Percentiles rank a stretch among this genome's conserved stretches.
Conservation (phyloP, 2,888 invertebrate species). For the Syrphus vitripennis region DNA sequence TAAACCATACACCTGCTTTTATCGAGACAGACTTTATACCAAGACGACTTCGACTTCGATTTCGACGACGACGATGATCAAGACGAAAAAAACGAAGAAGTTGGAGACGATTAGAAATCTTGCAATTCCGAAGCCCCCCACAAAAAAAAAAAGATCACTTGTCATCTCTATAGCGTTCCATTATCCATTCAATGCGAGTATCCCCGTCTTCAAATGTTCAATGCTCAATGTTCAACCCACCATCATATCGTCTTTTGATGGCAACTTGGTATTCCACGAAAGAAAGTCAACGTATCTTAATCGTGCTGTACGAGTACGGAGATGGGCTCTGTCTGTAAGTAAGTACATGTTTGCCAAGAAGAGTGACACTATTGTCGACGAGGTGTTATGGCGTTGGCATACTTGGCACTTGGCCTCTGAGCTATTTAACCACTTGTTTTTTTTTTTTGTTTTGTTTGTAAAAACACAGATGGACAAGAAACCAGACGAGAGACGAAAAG, state of each 20-base stretch:
- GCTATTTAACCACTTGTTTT: slow-evolving; percentile 42
- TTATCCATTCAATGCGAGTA: slow-evolving; percentile 64
- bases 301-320: slow-evolving; percentile 23
- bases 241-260: background rate
- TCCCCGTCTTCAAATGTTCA: slow-evolving; percentile 13
- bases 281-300: slow-evolving; percentile 59
- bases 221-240: background rate
- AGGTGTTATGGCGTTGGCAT: slow-evolving; percentile 62
- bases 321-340: slow-evolving; percentile 2
- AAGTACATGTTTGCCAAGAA: slow-evolving; percentile 44
- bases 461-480: background rate
- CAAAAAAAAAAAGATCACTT: slow-evolving; percentile 48
- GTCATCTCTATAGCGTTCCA: slow-evolving; percentile 54
- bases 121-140: slow-evolving; percentile 33
- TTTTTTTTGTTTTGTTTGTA: no score
- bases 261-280: slow-evolving; percentile 63
- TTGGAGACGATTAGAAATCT: slow-evolving; percentile 59
- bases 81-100: background rate
- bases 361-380: slow-evolving; percentile 61
- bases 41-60: background rate
- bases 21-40: background rate
- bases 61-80: background rate
- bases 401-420: slow-evolving; percentile 48
- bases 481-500: background rate
- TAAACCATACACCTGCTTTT: background rate